phyloP scores from a whole-genome alignment of 1,140 invertebrate species.

The Drosophila malerkotliana region DNA sequence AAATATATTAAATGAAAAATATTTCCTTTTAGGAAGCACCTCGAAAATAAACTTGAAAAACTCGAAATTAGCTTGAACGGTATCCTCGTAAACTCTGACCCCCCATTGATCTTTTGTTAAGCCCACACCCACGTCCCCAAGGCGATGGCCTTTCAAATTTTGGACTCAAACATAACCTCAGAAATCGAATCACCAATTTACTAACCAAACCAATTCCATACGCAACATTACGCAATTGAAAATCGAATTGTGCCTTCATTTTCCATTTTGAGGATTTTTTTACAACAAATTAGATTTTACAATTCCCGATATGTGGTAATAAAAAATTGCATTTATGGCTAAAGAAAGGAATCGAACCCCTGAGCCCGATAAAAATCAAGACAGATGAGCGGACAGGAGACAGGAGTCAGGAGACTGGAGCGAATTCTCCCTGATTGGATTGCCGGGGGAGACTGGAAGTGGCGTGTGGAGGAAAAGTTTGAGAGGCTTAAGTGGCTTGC shows the following conservation, averaged over 20 bases:
- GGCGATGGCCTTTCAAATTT: constrained; percentile 9
- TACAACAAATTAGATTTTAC: constrained; percentile 73
- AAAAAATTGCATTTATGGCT: constrained; percentile 60
- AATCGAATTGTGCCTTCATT: constrained; percentile 70
- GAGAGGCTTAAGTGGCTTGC: constrained; percentile 66
- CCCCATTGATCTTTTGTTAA: constrained; percentile 11
- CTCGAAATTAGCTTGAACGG: too few species aligned
- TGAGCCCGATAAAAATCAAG: constrained; percentile 67
- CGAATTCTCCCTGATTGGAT: constrained; percentile 51
- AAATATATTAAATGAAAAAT: too few species aligned
- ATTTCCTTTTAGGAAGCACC: too few species aligned
- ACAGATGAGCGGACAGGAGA: neutral
- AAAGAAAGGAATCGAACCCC: constrained; percentile 54
- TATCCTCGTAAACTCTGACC: neutral
- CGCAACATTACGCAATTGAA: constrained; percentile 77
- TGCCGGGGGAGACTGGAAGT: constrained; percentile 5
- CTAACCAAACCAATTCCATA: constrained; percentile 63
- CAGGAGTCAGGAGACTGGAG: neutral
- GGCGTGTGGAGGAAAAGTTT: neutral
- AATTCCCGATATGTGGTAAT: constrained; percentile 49
- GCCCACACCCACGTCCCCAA: neutral
- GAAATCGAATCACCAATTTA: constrained; percentile 58
- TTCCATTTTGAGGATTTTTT: constrained; percentile 47
- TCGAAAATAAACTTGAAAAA: too few species aligned
- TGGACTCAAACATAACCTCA: constrained; percentile 50